phyloP scores from a whole-genome alignment of 2,797 vertebrate species.

The Anisognathus igniventris region DNA sequence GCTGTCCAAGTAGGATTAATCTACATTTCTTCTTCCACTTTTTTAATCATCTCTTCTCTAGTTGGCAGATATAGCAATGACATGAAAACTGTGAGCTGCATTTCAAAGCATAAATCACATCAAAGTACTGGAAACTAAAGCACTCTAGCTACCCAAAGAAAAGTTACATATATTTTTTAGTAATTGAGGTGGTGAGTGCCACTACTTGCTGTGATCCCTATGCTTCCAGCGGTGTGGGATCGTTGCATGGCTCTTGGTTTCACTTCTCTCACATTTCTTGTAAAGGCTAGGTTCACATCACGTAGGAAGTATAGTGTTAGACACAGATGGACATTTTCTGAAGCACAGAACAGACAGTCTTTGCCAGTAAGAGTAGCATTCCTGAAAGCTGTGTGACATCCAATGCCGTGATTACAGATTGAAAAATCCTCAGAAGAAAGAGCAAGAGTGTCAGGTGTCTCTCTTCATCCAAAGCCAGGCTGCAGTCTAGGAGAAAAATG shows the following conservation, averaged over 20 bases:
- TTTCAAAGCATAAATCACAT: background rate
- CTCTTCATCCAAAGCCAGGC: background rate
- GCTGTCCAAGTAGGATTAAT: background rate
- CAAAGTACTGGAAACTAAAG: background rate
- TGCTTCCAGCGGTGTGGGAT: fast-evolving
- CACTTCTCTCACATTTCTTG: background rate
- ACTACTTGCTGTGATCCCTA: background rate
- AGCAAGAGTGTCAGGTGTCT: background rate
- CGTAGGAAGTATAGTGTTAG: background rate
- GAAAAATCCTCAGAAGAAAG: background rate
- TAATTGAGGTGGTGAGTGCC: background rate
- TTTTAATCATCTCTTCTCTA: background rate
- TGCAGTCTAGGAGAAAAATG: background rate
- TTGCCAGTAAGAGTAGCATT: background rate
- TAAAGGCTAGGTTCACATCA: background rate
- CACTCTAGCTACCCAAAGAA: background rate
- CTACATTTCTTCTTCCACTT: background rate
- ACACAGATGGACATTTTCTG: background rate
- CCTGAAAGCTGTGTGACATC: background rate
- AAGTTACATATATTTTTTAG: background rate
- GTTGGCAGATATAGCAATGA: background rate
- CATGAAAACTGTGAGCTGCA: background rate
- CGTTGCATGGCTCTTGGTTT: background rate
- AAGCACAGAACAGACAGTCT: background rate
- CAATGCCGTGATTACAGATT: background rate